Percentiles rank a stretch among this genome's conserved stretches.
Conservation (phyloP, 2,797 vertebrate genomes). For the Gila robusta region DNA sequence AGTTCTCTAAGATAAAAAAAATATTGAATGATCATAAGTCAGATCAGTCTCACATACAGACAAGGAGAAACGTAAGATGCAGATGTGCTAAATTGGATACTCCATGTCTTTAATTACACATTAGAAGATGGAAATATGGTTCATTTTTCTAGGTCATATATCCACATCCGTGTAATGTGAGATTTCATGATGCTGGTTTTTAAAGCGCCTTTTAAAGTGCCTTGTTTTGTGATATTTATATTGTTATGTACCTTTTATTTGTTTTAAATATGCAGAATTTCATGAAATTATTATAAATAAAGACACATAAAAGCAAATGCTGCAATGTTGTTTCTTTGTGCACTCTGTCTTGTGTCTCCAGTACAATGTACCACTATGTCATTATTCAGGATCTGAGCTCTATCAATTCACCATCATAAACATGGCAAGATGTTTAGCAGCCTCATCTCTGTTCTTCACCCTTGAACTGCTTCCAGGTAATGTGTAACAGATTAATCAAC, state of each 20-base stretch:
- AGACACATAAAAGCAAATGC: not conserved
- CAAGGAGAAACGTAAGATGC: not conserved
- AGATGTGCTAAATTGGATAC: not conserved
- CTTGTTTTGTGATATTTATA: not conserved
- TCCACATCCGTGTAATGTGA: not conserved
- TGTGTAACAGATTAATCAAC: not conserved
- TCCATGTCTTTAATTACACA: not conserved
- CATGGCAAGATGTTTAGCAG: not conserved
- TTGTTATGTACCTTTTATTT: not conserved
- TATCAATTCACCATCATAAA: not conserved
- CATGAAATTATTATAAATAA: not conserved
- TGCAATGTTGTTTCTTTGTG: not conserved
- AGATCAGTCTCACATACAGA: not conserved
- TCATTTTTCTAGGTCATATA: not conserved
- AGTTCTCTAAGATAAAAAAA: not conserved
- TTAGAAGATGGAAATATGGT: not conserved
- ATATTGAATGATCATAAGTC: not conserved
- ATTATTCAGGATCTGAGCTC: not conserved
- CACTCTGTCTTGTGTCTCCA: not conserved
- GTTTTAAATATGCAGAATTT: not conserved
- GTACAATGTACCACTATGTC: not conserved
- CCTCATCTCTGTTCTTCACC: slow-evolving; percentile 11
- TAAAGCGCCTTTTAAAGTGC: not conserved
- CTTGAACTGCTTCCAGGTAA: not conserved
- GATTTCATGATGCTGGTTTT: not conserved